Conservation (phyloP, 2,888 invertebrate genomes). For the Cryptops parisi region DNA sequence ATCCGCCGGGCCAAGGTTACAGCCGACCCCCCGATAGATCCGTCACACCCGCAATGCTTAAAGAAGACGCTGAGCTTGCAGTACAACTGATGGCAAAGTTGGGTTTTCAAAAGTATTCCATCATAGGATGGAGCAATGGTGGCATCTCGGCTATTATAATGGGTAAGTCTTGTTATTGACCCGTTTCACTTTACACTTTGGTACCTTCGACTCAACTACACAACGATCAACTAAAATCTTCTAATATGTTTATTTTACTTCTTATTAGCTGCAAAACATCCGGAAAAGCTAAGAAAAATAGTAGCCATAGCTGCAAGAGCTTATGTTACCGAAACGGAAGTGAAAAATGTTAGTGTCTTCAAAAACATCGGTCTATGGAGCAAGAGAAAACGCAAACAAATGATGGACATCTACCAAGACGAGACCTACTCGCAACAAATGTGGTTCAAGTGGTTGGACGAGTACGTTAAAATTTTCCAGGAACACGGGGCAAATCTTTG, state of each 20-base stretch:
- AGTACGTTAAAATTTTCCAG: no score
- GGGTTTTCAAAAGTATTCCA: slow-evolving; percentile 50
- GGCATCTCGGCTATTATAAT: slow-evolving; percentile 64
- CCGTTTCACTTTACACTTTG: no score
- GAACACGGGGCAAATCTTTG: neutral
- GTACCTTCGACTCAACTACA: no score
- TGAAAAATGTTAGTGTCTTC: slow-evolving; percentile 31
- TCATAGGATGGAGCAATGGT: slow-evolving; percentile 83
- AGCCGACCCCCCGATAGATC: slow-evolving; percentile 29
- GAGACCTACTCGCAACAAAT: slow-evolving; percentile 49
- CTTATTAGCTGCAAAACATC: slow-evolving; percentile 36
- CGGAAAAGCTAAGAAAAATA: neutral
- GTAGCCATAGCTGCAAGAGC: neutral
- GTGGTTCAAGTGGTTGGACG: slow-evolving; percentile 56
- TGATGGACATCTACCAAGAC: slow-evolving; percentile 57
- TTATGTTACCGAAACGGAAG: neutral
- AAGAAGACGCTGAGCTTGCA: slow-evolving; percentile 27
- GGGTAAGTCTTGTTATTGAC: no score
- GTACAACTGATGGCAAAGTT: slow-evolving; percentile 28
- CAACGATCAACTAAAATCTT: no score
- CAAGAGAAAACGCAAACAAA: slow-evolving; percentile 53
- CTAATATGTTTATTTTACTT: no score
- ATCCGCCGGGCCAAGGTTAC: slow-evolving; percentile 33
- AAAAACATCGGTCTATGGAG: slow-evolving; percentile 65
- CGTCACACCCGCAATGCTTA: slow-evolving; percentile 28